Conservation (phyloP, 2,113 vertebrate species). For the Perca fluviatilis region DNA sequence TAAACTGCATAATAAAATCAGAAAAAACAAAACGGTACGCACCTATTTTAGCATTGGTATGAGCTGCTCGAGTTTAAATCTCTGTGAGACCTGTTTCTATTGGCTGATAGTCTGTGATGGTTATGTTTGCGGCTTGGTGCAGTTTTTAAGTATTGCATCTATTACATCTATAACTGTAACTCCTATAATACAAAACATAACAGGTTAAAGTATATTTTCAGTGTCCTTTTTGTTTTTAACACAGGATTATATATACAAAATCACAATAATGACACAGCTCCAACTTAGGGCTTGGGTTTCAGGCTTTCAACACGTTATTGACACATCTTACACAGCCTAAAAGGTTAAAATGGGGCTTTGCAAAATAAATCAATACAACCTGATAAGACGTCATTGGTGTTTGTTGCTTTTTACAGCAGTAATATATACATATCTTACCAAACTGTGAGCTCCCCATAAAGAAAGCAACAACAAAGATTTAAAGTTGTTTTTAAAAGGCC, state of each 20-base stretch:
- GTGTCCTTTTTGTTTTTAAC: neutral
- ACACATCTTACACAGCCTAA: neutral
- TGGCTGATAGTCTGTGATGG: conserved; percentile 42
- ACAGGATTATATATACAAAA: neutral
- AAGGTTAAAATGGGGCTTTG: neutral
- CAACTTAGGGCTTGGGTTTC: neutral
- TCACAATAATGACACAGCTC: neutral
- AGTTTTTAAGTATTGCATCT: neutral
- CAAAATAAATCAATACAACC: neutral
- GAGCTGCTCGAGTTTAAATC: conserved; percentile 69
- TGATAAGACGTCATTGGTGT: neutral
- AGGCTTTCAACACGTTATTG: neutral
- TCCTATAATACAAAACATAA: neutral
- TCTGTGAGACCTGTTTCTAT: conserved; percentile 28
- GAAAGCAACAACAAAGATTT: too few species aligned
- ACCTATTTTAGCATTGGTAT: conserved; percentile 58
- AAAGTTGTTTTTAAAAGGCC: too few species aligned
- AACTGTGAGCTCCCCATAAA: neutral
- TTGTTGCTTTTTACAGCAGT: neutral
- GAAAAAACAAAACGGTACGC: neutral
- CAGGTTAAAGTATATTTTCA: neutral
- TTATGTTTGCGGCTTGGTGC: neutral
- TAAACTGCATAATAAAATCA: neutral
- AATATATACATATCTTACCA: neutral
- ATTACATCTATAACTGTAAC: neutral